These are phyloP conservation scores for Phorcus lineatus DNA, from an alignment of 2,888 invertebrate species.

Conservation along the genomic window DNA sequence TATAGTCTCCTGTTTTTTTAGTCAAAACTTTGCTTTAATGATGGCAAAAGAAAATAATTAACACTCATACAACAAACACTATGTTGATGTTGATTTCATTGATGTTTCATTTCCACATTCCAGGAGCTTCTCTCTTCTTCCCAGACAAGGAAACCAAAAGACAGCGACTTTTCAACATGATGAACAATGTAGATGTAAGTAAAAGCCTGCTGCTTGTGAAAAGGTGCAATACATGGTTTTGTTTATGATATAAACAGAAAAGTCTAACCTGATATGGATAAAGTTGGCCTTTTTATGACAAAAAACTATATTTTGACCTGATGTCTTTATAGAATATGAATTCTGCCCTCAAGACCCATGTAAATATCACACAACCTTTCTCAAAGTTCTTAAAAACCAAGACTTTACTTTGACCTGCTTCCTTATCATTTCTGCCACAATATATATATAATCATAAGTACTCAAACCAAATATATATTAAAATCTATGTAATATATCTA, in stretches of 20 bases:
- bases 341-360: no score
- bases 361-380: no score
- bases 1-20: not conserved
- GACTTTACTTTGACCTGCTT: not conserved
- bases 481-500: no score
- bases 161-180: constrained; percentile 71
- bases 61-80: no score
- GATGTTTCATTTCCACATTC: not conserved
- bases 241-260: not conserved
- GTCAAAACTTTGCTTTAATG: no score
- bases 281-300: not conserved
- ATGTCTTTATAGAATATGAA: no score
- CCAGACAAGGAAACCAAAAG: constrained; percentile 73
- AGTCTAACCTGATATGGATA: not conserved
- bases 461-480: not conserved
- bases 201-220: not conserved
- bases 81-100: no score
- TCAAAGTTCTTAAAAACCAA: not conserved
- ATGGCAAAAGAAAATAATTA: no score
- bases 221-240: no score
- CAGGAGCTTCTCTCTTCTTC: constrained; percentile 74
- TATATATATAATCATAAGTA: not conserved
- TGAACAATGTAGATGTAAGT: constrained; percentile 69
- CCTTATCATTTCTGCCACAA: not conserved
- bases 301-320: no score